A percentile compares a stretch with the other conserved stretches of the same genome.
Conservation (phyloP, 2,888 invertebrate species). For the Copidosoma aretas region DNA sequence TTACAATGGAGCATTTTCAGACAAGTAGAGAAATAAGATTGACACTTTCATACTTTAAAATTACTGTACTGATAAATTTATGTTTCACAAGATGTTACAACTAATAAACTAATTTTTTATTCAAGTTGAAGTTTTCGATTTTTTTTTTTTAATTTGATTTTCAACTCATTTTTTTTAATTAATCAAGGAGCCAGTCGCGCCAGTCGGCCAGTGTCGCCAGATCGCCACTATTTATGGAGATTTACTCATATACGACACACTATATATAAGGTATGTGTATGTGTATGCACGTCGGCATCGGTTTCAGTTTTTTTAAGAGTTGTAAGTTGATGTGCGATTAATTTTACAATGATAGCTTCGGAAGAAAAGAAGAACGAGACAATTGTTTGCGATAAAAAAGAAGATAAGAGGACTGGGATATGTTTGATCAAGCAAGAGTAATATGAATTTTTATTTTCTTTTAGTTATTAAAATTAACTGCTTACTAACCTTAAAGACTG, state of each 20-base stretch:
- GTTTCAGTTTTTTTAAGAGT: no score
- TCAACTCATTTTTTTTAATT: background rate
- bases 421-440: conserved; percentile 65
- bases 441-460: conserved; percentile 43
- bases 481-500: conserved; percentile 26
- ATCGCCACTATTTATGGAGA: no score
- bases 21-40: background rate
- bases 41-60: no score
- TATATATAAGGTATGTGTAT: no score
- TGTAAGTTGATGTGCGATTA: background rate
- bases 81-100: background rate
- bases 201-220: no score
- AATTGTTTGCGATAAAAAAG: conserved; percentile 31
- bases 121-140: background rate
- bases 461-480: background rate
- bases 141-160: background rate
- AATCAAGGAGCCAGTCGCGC: no score
- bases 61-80: no score
- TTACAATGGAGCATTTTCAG: conserved; percentile 5
- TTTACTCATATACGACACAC: no score
- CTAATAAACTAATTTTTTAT: background rate
- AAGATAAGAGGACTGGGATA: conserved; percentile 58
- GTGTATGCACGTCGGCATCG: no score
- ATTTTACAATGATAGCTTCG: conserved; percentile 28
- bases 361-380: conserved; percentile 13